Base-by-base conservation (phyloP, 2,113 vertebrate species). In the Sterrhoptilus dennistouni region DNA sequence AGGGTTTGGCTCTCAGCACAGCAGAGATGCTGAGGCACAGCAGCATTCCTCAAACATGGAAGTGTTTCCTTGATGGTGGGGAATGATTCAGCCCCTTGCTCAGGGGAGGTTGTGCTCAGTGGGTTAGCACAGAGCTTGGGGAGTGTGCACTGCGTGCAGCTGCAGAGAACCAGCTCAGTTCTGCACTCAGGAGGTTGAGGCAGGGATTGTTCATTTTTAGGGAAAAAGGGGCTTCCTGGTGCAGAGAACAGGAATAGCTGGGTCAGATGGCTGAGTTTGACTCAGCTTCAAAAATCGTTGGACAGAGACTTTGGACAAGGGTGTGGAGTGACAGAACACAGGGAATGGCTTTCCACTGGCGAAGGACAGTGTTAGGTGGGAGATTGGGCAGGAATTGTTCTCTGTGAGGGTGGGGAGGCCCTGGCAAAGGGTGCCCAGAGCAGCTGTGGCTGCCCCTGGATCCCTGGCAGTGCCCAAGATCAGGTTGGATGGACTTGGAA, bases 361-460 rank as follows among this genome's bases (percentile, higher is more conserved):
- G 18, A 1, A 31, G 31, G 50, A 31, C 52, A 74, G 12, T 1
- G 36, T 1, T 21, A 4, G 75, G 4, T 66, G 60, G 33, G 53
- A n/a, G n/a, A 1, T 5, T 52, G 38, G 69, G 60, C 3, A 38
- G 33, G 38, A 64, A 28, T 45, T 74, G 12, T 42, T 33, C 19
- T 27, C 0, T 24, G 7, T 0, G 5, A 74, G 52, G 23, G 15
- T 2, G 10, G 28, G 3, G 0, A 64, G 57, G 42, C 13, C n/a
- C 75, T 49, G 75, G 66, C 75, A 35, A 29, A 71, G 49, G 49
- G 4, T 71, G 42, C 29, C 29, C 66, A 64, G 66, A 79, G 42
- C 0, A 80, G 35, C 75, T 31, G 57, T 6, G 57, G 25, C 66
- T 19, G 49, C 25, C 36, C 29, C 76, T 86, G 61, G 5, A 50